phyloP scores from a whole-genome alignment of 2,113 vertebrate species.

The Glaucomys volans region DNA sequence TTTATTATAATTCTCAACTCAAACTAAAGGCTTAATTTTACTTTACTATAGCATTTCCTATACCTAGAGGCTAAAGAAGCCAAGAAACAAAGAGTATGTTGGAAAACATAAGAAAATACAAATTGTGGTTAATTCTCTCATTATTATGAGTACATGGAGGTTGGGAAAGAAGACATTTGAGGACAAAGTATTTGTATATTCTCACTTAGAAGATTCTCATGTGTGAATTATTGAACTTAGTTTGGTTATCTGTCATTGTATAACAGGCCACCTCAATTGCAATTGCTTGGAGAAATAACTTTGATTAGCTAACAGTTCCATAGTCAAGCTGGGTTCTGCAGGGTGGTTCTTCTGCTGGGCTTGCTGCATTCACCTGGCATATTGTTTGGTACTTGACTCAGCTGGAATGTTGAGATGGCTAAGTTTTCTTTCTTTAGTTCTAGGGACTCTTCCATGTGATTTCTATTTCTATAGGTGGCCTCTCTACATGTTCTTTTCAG shows the following conservation, averaged over 20 bases:
- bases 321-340: background rate
- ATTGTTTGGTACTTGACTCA: background rate
- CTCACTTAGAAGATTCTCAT: background rate
- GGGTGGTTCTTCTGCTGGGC: background rate
- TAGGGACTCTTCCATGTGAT: background rate
- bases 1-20: conserved; percentile 34
- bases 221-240: conserved; percentile 3
- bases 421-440: background rate
- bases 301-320: background rate
- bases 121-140: background rate
- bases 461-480: background rate
- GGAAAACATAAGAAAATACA: conserved; percentile 29
- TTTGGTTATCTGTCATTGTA: background rate
- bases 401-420: background rate
- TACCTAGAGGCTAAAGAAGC: conserved; percentile 60
- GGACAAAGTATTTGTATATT: background rate
- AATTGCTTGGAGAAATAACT: background rate
- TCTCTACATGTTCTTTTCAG: background rate
- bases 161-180: conserved; percentile 16
- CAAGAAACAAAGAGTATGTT: background rate
- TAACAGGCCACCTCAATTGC: background rate
- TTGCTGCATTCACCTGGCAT: background rate
- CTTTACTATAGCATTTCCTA: background rate
- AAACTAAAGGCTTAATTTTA: conserved; percentile 51
- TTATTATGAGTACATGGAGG: background rate